Conservation (phyloP, 2,113 vertebrate species). For the Hippocampus mohnikei region DNA sequence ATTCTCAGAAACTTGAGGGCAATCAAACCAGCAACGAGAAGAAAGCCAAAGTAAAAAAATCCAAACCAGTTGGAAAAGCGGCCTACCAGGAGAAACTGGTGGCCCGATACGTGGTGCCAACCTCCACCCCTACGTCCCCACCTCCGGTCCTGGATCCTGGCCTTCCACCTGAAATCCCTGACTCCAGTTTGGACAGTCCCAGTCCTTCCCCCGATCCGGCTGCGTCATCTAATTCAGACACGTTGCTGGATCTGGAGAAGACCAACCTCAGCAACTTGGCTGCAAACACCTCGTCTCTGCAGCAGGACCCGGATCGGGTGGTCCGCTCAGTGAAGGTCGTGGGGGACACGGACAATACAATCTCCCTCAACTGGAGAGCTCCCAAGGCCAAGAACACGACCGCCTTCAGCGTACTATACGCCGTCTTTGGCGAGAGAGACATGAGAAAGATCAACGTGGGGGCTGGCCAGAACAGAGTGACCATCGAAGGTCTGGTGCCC, state of each 20-base stretch:
- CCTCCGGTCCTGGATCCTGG: slow-evolving; percentile 40
- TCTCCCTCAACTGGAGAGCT: slow-evolving; percentile 86
- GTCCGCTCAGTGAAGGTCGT: slow-evolving; percentile 89
- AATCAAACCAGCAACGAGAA: slow-evolving; percentile 64
- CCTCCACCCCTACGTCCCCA: slow-evolving; percentile 38
- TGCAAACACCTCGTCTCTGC: slow-evolving; percentile 73
- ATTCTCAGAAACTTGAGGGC: slow-evolving; percentile 70
- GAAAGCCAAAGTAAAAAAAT: slow-evolving; percentile 66
- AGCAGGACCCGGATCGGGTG: slow-evolving; percentile 75
- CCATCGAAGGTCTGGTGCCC: slow-evolving; percentile 83
- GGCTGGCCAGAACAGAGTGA: slow-evolving; percentile 83
- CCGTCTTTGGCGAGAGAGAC: slow-evolving; percentile 84
- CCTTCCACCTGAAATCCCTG: slow-evolving; percentile 30
- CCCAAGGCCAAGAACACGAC: slow-evolving; percentile 83
- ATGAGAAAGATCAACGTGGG: slow-evolving; percentile 85
- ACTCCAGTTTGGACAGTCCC: slow-evolving; percentile 54
- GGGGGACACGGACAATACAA: slow-evolving; percentile 88
- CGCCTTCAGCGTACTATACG: slow-evolving; percentile 85
- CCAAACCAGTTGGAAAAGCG: slow-evolving; percentile 69
- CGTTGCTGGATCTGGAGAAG: slow-evolving; percentile 68
- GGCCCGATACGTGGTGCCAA: slow-evolving; percentile 74
- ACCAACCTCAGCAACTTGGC: slow-evolving; percentile 76
- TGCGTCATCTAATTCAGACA: slow-evolving; percentile 53
- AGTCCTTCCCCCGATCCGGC: slow-evolving; percentile 54
- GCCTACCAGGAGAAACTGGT: slow-evolving; percentile 83